Conservation (phyloP, 2,888 invertebrate genomes). For the Druceiella hillmani region DNA sequence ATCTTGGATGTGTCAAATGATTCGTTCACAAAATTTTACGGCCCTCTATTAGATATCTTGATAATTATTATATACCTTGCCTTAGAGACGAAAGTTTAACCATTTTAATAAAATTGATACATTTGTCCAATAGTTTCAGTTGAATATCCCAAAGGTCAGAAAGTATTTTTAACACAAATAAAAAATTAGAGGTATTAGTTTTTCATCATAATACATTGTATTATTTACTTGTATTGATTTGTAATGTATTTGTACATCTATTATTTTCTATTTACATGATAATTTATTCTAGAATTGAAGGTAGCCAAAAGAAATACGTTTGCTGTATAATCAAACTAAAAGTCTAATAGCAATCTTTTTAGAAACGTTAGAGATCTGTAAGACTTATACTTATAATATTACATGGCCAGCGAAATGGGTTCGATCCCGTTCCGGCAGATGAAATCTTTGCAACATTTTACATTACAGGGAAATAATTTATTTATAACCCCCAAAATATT, state of each 20-base stretch:
- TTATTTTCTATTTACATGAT: constrained; percentile 69
- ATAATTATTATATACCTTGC: constrained; percentile 78
- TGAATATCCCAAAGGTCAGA: constrained; percentile 77
- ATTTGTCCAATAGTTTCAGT: constrained; percentile 80
- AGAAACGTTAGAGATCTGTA: constrained; percentile 67
- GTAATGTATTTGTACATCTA: too few species aligned
- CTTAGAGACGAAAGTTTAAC: constrained; percentile 75
- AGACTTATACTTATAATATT: constrained; percentile 83
- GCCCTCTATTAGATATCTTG: constrained; percentile 74
- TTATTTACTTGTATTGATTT: too few species aligned
- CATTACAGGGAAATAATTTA: constrained; percentile 75
- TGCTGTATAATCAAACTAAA: constrained; percentile 78
- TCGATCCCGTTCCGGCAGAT: constrained; percentile 70
- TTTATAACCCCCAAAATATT: constrained; percentile 74
- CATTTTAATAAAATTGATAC: constrained; percentile 68
- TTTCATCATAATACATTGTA: constrained; percentile 85
- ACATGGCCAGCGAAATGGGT: constrained; percentile 75
- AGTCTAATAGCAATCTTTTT: constrained; percentile 70
- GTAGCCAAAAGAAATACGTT: constrained; percentile 68
- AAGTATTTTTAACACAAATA: constrained; percentile 69
- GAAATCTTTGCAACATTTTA: constrained; percentile 73
- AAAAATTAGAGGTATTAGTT: constrained; percentile 71
- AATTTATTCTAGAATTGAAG: constrained; percentile 71
- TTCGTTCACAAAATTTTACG: constrained; percentile 75
- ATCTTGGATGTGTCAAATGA: constrained; percentile 80